phyloP scores from a whole-genome alignment of 2,888 invertebrate genomes.

The Cistogaster globosa region DNA sequence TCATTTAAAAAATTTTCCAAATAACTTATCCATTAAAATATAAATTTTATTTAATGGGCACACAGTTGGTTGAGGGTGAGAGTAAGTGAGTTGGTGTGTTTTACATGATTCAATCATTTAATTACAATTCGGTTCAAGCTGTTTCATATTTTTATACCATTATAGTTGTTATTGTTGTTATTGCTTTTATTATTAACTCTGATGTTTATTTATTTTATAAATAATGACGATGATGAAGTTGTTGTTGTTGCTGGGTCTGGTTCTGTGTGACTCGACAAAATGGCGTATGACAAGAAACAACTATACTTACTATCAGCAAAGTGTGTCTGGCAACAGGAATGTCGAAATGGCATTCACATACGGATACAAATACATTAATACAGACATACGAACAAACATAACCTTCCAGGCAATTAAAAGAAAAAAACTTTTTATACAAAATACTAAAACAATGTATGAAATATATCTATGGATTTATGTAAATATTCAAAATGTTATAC shows the following conservation, averaged over 20 bases:
- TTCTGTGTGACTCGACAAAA: slow-evolving; percentile 59
- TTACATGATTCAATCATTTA: slow-evolving; percentile 52
- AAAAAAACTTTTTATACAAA: background rate
- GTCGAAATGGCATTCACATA: slow-evolving; percentile 11
- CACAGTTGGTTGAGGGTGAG: background rate
- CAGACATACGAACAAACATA: slow-evolving; percentile 11
- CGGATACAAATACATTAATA: slow-evolving; percentile 4
- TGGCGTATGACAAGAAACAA: slow-evolving; percentile 58
- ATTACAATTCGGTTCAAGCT: slow-evolving; percentile 54
- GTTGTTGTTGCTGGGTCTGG: background rate
- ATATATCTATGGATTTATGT: background rate
- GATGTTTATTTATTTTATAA: slow-evolving; percentile 26
- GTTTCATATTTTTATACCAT: slow-evolving; percentile 28
- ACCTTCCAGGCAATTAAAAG: slow-evolving; percentile 38
- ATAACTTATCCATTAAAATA: slow-evolving; percentile 28
- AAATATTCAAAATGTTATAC: background rate
- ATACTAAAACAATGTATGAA: background rate
- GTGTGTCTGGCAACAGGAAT: slow-evolving; percentile 14
- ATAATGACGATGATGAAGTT: slow-evolving; percentile 18
- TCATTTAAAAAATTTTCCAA: slow-evolving; percentile 23
- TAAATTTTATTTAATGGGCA: background rate
- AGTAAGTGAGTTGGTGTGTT: slow-evolving; percentile 21
- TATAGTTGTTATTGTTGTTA: slow-evolving; percentile 5
- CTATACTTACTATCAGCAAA: slow-evolving; percentile 29
- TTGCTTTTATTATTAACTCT: slow-evolving; percentile 41